Evolutionary conservation across 1,140 invertebrate genomes (phyloP).

Genomic region (Thaumatotibia leucotreta): DNA sequence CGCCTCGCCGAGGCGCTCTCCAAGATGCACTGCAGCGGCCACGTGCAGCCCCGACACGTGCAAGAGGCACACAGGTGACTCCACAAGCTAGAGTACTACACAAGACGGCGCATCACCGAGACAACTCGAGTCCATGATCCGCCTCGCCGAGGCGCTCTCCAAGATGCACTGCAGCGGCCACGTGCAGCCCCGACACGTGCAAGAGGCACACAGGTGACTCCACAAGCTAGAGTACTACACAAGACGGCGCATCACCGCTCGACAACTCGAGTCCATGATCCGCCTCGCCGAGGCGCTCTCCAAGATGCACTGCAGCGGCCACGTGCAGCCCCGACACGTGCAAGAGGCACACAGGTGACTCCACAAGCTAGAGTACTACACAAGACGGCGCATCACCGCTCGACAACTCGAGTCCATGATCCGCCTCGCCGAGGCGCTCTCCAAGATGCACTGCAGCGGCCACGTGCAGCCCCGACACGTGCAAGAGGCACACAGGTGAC

Average conservation of each 20-base stretch:
- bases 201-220: constrained; percentile 87
- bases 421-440: neutral
- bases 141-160: constrained; percentile 97
- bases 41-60: constrained; percentile 92
- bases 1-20: constrained; percentile 97
- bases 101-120: no score
- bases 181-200: constrained; percentile 92
- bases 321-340: constrained; percentile 77
- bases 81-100: no score
- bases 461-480: constrained; percentile 76
- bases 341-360: constrained; percentile 86
- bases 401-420: neutral
- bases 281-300: neutral
- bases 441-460: neutral
- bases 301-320: neutral
- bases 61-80: constrained; percentile 89
- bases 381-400: no score
- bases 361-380: no score
- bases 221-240: no score
- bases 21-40: constrained; percentile 94
- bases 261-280: neutral
- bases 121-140: constrained; percentile 97
- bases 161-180: constrained; percentile 95
- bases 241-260: no score
- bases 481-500: constrained; percentile 83